Conservation (phyloP, 37 sponge, comb jelly and placozoan genomes). For the Sycon ciliatum region DNA sequence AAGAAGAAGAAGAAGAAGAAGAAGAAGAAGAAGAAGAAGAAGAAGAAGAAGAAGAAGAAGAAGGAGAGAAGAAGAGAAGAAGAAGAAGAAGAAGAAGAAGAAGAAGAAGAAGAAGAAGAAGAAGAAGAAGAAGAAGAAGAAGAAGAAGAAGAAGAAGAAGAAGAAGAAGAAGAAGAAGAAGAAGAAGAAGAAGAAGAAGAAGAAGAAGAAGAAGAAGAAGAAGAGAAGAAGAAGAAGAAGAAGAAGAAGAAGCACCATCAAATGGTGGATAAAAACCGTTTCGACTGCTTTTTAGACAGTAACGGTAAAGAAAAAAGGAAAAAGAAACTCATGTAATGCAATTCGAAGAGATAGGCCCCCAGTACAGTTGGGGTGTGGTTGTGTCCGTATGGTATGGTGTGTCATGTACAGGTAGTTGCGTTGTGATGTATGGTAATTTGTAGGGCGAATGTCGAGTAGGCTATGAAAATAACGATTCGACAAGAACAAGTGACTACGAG, state of each 20-base stretch:
- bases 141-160: slow-evolving; percentile 8
- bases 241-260: too few relatives aligned
- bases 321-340: too few relatives aligned
- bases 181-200: slow-evolving; percentile 8
- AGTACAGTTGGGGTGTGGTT: too few relatives aligned
- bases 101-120: slow-evolving; percentile 6
- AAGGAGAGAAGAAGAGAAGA: background rate
- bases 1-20: slow-evolving; percentile 2
- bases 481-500: too few relatives aligned
- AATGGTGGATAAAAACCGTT: background rate
- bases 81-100: slow-evolving; percentile 8
- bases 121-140: slow-evolving; percentile 8
- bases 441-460: too few relatives aligned
- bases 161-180: slow-evolving; percentile 2
- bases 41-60: slow-evolving; percentile 8
- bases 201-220: slow-evolving; percentile 2
- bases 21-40: slow-evolving; percentile 8
- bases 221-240: slow-evolving; percentile 1
- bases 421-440: too few relatives aligned
- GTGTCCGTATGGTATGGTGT: too few relatives aligned
- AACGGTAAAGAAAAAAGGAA: too few relatives aligned
- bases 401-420: too few relatives aligned
- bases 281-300: too few relatives aligned
- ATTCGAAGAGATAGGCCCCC: too few relatives aligned
- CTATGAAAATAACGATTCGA: too few relatives aligned